A percentile compares a stretch with the other conserved stretches of the same genome.
Evolutionary conservation across 2,797 vertebrate genomes (phyloP).

Genomic region (Sebastolobus alascanus): DNA sequence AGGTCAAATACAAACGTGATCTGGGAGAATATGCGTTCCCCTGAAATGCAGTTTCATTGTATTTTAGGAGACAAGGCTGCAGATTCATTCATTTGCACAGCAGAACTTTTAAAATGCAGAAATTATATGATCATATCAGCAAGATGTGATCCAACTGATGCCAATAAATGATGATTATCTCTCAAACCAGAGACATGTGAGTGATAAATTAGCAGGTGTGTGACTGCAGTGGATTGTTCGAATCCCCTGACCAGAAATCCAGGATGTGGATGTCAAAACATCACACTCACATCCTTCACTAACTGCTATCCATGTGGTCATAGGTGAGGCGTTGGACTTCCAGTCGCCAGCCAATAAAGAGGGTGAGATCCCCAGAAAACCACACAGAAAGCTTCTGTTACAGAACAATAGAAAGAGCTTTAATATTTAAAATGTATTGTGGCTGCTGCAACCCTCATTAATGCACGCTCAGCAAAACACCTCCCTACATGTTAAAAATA

Average conservation of each 20-base stretch:
- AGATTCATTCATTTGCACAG: background rate
- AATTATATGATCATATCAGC: too few relatives aligned
- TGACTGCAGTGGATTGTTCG: background rate
- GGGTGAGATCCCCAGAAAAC: background rate
- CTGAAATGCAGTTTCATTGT: background rate
- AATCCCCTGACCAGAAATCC: background rate
- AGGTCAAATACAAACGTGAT: background rate
- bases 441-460: background rate
- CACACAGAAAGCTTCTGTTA: background rate
- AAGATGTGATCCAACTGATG: too few relatives aligned
- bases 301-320: background rate
- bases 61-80: background rate
- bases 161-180: background rate
- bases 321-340: background rate
- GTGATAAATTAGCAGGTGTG: background rate
- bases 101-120: background rate
- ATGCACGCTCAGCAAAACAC: background rate
- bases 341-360: background rate
- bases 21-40: background rate
- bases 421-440: slow-evolving; percentile 8
- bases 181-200: background rate
- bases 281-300: background rate
- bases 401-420: slow-evolving; percentile 2
- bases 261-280: background rate
- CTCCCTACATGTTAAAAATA: background rate